phyloP scores from a whole-genome alignment of 2,797 vertebrate species.

The Muscicapa comitata region DNA sequence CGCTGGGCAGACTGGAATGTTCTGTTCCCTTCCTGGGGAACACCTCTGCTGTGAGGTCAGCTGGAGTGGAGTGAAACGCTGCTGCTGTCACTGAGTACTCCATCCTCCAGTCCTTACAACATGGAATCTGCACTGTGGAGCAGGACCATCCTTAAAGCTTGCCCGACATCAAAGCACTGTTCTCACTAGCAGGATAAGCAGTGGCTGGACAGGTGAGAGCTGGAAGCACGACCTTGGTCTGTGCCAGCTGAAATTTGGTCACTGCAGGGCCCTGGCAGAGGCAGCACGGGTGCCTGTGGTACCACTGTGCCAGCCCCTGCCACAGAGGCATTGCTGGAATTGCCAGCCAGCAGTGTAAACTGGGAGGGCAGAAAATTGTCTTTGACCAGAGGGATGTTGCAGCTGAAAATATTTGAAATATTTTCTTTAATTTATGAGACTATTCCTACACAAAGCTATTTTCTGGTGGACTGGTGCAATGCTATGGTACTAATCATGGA shows the following conservation, averaged over 20 bases:
- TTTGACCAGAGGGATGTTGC: neutral
- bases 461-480: neutral
- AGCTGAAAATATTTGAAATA: neutral
- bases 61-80: accelerated
- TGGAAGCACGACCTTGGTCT: accelerated
- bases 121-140: accelerated
- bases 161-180: neutral
- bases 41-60: neutral
- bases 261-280: neutral
- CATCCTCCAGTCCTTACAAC: accelerated
- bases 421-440: neutral
- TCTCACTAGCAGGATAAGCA: neutral
- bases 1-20: neutral
- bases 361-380: neutral
- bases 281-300: accelerated
- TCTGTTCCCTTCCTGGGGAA: neutral
- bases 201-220: neutral
- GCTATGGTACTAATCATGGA: neutral
- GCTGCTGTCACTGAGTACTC: neutral
- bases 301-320: neutral
- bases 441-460: neutral
- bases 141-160: neutral
- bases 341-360: neutral
- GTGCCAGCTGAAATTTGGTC: neutral
- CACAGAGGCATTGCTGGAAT: neutral